These are phyloP conservation scores for Neoaliturus tenellus DNA, from an alignment of 2,888 invertebrate species.

Conservation along the genomic window DNA sequence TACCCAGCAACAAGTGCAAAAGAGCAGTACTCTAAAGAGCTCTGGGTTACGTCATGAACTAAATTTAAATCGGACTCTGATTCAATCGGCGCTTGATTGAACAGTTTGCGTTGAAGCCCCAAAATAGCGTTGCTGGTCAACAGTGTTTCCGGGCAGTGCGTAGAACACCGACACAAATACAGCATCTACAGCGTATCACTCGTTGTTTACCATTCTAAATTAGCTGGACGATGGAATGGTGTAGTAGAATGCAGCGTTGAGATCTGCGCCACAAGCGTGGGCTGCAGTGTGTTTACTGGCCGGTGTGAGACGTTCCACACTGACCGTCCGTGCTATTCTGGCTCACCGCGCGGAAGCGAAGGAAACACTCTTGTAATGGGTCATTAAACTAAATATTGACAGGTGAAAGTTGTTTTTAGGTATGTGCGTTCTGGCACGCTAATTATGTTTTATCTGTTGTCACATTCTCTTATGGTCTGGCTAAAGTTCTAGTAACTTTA, in stretches of 20 bases:
- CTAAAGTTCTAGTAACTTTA: too few relatives aligned
- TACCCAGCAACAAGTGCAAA: too few relatives aligned
- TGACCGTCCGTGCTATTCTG: background rate
- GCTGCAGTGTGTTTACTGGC: background rate
- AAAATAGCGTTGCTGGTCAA: background rate
- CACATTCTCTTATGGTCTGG: too few relatives aligned
- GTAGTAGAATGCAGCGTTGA: background rate
- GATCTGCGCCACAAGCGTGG: background rate
- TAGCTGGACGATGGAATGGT: background rate
- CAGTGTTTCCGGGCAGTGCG: background rate
- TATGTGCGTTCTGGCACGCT: background rate
- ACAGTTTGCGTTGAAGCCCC: background rate
- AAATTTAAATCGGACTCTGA: background rate
- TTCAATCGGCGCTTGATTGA: background rate
- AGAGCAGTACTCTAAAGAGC: too few relatives aligned
- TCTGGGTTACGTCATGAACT: too few relatives aligned
- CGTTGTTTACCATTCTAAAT: conserved; percentile 8
- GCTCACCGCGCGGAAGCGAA: background rate
- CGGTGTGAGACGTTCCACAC: background rate
- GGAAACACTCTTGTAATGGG: background rate
- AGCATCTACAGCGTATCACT: background rate
- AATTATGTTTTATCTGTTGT: background rate
- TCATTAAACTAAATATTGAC: background rate
- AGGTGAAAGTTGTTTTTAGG: background rate
- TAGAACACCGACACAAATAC: conserved; percentile 14